Conservation (phyloP, 2,113 vertebrate species). For the Nanorana parkeri region DNA sequence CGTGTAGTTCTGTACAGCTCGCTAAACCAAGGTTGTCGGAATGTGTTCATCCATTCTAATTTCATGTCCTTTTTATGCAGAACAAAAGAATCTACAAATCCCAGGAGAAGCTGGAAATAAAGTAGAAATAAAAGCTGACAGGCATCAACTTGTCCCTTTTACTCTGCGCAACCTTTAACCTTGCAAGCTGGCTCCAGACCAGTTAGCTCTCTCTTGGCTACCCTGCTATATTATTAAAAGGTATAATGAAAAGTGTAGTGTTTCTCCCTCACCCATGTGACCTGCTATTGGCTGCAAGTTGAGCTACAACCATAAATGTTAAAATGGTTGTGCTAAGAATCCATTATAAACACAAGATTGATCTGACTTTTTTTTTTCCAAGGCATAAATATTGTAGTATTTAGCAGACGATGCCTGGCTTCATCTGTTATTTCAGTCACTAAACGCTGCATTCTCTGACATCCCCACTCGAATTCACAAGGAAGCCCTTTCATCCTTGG, state of each 20-base stretch:
- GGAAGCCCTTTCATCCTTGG: conserved; percentile 12
- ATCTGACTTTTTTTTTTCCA: background rate
- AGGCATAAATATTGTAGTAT: background rate
- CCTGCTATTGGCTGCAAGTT: background rate
- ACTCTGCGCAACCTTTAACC: conserved; percentile 26
- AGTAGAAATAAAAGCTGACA: conserved; percentile 44
- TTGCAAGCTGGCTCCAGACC: background rate
- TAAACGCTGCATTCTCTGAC: background rate
- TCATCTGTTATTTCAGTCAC: conserved; percentile 15
- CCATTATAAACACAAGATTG: conserved; percentile 3
- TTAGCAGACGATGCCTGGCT: background rate
- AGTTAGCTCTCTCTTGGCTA: conserved; percentile 5
- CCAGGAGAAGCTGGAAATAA: conserved; percentile 36
- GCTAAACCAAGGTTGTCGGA: conserved; percentile 42
- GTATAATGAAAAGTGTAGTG: background rate
- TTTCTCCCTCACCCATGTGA: conserved; percentile 6
- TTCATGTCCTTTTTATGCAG: conserved; percentile 44
- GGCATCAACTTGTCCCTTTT: conserved; percentile 42
- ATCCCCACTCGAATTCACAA: conserved; percentile 25
- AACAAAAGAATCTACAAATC: conserved; percentile 44
- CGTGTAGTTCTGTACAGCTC: conserved; percentile 7
- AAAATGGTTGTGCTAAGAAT: background rate
- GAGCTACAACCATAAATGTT: background rate
- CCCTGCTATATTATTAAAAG: conserved; percentile 15
- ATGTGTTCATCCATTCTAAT: conserved; percentile 48